These are phyloP conservation scores for Chondrosia reniformis DNA, from an alignment of 37 sponge, comb jelly and placozoan species.

Conservation along the genomic window DNA sequence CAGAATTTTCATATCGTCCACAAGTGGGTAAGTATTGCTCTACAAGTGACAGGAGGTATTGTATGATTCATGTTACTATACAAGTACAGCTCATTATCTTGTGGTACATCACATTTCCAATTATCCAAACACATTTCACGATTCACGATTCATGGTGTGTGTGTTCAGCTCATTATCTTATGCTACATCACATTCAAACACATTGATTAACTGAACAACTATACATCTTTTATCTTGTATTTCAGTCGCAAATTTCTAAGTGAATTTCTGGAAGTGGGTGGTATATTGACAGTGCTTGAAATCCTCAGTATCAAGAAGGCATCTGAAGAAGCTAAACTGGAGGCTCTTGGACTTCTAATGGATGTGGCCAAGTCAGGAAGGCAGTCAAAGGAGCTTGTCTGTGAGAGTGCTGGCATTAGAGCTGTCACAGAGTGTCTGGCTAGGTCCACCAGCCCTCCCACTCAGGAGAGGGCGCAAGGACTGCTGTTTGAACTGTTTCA, in stretches of 20 bases:
- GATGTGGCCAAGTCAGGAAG: conserved; percentile 74
- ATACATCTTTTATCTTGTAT: not conserved
- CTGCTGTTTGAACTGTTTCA: conserved; percentile 51
- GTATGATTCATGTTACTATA: too few species aligned
- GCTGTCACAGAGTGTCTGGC: conserved; percentile 90
- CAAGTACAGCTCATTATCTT: too few species aligned
- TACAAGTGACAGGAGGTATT: too few species aligned
- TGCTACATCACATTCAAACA: too few species aligned
- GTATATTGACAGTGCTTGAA: conserved; percentile 93
- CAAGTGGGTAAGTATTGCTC: conserved; percentile 67
- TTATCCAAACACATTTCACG: too few species aligned
- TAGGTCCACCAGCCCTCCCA: conserved; percentile 35
- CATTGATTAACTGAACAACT: too few species aligned
- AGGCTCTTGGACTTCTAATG: conserved; percentile 69
- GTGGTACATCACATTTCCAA: too few species aligned
- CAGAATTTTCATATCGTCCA: conserved; percentile 66
- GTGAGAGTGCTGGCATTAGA: conserved; percentile 93
- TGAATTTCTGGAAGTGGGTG: conserved; percentile 98
- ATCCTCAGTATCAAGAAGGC: conserved; percentile 71
- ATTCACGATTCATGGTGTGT: too few species aligned
- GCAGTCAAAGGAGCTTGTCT: conserved; percentile 95
- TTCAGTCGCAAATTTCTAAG: conserved; percentile 73
- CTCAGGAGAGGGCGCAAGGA: conserved; percentile 62
- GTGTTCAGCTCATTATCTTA: too few species aligned
- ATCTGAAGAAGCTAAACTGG: conserved; percentile 55